Evolutionary conservation across 2,888 invertebrate genomes (phyloP).

Genomic region (Zootermopsis nevadensis): DNA sequence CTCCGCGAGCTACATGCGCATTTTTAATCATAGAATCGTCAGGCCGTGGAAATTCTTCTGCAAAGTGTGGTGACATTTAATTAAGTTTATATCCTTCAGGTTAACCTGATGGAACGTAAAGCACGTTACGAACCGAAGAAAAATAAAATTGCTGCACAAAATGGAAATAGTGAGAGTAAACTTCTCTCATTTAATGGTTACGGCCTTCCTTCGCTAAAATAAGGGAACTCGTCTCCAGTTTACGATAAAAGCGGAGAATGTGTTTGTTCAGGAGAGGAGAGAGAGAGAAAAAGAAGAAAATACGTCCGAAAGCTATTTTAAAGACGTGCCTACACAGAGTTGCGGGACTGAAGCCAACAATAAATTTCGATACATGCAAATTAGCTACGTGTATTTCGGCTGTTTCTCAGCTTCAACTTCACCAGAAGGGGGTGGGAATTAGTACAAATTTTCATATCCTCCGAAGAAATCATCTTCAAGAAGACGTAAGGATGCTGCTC

Average conservation of each 20-base stretch:
- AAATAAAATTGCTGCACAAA: conserved; percentile 12
- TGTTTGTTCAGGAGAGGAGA: background rate
- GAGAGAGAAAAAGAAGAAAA: background rate
- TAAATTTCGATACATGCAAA: conserved; percentile 35
- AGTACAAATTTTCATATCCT: background rate
- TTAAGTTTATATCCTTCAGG: background rate
- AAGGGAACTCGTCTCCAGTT: background rate
- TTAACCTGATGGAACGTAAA: background rate
- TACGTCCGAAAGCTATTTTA: conserved; percentile 12
- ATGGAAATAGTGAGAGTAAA: background rate
- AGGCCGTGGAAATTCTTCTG: background rate
- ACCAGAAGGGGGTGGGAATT: background rate
- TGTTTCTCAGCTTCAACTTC: background rate
- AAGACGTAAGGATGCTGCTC: too few species aligned
- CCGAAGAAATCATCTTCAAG: background rate
- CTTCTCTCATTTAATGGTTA: background rate
- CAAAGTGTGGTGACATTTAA: background rate
- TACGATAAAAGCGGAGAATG: conserved; percentile 26
- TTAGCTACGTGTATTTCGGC: conserved; percentile 21
- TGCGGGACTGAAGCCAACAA: conserved; percentile 11
- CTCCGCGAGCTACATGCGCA: background rate
- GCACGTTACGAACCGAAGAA: background rate
- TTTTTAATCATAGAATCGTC: background rate
- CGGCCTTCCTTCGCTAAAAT: background rate
- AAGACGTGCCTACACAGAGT: background rate